These are phyloP conservation scores for Microctonus hyperodae DNA, from an alignment of 2,888 invertebrate species.

Conservation along the genomic window DNA sequence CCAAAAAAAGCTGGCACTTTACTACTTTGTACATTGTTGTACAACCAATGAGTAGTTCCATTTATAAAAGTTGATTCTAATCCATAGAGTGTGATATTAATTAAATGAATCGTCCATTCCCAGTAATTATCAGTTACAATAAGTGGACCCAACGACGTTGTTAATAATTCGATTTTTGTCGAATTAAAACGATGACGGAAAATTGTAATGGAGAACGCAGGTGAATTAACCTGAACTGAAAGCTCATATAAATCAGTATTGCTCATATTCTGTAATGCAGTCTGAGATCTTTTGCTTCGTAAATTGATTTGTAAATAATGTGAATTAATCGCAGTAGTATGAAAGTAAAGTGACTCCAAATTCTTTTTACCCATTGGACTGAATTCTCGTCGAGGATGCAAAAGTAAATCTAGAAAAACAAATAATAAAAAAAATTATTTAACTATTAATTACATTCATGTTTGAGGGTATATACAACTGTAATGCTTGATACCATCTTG, in stretches of 20 bases:
- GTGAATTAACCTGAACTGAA: constrained; percentile 37
- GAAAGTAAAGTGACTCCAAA: constrained; percentile 24
- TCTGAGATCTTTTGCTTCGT: background rate
- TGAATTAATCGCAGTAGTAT: constrained; percentile 27
- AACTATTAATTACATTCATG: constrained; percentile 9
- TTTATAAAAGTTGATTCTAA: constrained; percentile 66
- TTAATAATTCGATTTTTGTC: constrained; percentile 63
- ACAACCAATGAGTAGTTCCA: constrained; percentile 45
- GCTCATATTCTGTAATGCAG: background rate
- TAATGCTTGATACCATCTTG: constrained; percentile 22
- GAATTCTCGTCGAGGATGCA: constrained; percentile 34
- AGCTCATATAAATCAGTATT: constrained; percentile 7
- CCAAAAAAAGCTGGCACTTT: constrained; percentile 40
- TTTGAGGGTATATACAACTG: background rate
- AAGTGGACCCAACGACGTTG: constrained; percentile 67
- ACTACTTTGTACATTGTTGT: constrained; percentile 42
- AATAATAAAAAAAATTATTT: background rate
- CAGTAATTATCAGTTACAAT: constrained; percentile 70
- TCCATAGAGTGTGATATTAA: constrained; percentile 67
- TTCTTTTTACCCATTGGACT: constrained; percentile 57
- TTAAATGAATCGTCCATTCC: constrained; percentile 69
- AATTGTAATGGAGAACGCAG: constrained; percentile 45
- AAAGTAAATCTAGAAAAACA: constrained; percentile 7
- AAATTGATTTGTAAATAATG: background rate
- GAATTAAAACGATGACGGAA: constrained; percentile 53